Conservation (phyloP, 2,888 invertebrate species). For the Drosophila conformis region DNA sequence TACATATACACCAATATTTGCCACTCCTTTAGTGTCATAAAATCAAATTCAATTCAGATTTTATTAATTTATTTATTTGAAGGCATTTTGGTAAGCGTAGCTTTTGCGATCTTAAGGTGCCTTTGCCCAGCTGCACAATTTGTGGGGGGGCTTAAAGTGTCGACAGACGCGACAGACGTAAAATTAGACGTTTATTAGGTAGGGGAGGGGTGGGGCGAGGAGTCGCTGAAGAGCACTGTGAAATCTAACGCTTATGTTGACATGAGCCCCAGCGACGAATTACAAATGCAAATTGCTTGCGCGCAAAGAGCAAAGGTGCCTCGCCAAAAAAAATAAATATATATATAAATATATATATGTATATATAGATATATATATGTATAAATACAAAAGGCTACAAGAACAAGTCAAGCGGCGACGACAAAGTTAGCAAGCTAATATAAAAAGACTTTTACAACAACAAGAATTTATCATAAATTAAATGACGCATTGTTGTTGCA, state of each 20-base stretch:
- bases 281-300: constrained; percentile 79
- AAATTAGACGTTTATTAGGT: constrained; percentile 69
- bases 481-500: constrained; percentile 74
- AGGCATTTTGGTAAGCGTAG: neutral
- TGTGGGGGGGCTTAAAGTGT: constrained; percentile 28
- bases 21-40: neutral
- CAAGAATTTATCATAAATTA: constrained; percentile 76
- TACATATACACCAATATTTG: neutral
- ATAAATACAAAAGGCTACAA: constrained; percentile 29
- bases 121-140: neutral
- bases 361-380: no score
- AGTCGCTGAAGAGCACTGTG: constrained; percentile 57
- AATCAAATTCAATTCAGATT: neutral
- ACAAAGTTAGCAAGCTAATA: constrained; percentile 73
- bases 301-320: constrained; percentile 36
- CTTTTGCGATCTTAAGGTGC: neutral
- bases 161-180: constrained; percentile 62
- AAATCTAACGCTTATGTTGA: constrained; percentile 74
- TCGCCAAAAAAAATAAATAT: neutral
- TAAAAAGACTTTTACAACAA: constrained; percentile 67
- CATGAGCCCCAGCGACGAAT: constrained; percentile 76
- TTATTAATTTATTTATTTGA: neutral
- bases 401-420: constrained; percentile 19
- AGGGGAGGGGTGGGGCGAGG: constrained; percentile 38
- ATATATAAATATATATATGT: neutral